phyloP scores from a whole-genome alignment of 2,888 invertebrate species.

The Nysson spinosus region DNA sequence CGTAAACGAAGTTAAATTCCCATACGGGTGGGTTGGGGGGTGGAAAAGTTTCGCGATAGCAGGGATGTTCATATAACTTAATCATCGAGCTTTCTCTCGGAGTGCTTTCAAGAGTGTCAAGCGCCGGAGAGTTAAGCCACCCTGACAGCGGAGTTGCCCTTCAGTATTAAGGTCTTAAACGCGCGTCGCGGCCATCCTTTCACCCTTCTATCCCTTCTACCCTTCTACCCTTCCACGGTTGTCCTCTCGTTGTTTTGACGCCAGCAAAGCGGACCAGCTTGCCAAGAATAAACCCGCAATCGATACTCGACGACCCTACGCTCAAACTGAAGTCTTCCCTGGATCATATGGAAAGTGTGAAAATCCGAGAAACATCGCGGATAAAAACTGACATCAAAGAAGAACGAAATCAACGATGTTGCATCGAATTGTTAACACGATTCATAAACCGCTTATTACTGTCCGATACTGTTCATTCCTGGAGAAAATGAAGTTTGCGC shows the following conservation, averaged over 20 bases:
- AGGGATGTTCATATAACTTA: conserved; percentile 12
- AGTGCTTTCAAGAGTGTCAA: conserved; percentile 18
- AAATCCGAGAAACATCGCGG: too few relatives aligned
- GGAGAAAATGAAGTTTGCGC: too few relatives aligned
- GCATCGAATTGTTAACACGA: too few relatives aligned
- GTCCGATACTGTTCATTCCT: too few relatives aligned
- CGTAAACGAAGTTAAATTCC: background rate
- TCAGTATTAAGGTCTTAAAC: conserved; percentile 23
- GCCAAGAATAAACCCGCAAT: conserved; percentile 68
- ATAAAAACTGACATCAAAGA: too few relatives aligned
- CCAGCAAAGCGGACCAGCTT: conserved; percentile 45
- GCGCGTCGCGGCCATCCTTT: background rate
- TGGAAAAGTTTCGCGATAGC: background rate
- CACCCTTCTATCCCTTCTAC: too few relatives aligned
- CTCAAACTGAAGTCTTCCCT: conserved; percentile 28
- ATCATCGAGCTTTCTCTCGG: conserved; percentile 11
- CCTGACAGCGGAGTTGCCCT: conserved; percentile 12
- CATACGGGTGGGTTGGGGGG: background rate
- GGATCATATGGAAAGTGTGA: too few relatives aligned
- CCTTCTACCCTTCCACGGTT: conserved; percentile 19
- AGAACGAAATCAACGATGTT: too few relatives aligned
- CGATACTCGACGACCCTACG: conserved; percentile 57
- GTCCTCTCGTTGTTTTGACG: conserved; percentile 58
- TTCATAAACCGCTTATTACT: too few relatives aligned
- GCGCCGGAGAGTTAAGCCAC: conserved; percentile 10